These are phyloP conservation scores for Dipodomys spectabilis DNA, from an alignment of 2,113 vertebrate species.

Conservation along the genomic window DNA sequence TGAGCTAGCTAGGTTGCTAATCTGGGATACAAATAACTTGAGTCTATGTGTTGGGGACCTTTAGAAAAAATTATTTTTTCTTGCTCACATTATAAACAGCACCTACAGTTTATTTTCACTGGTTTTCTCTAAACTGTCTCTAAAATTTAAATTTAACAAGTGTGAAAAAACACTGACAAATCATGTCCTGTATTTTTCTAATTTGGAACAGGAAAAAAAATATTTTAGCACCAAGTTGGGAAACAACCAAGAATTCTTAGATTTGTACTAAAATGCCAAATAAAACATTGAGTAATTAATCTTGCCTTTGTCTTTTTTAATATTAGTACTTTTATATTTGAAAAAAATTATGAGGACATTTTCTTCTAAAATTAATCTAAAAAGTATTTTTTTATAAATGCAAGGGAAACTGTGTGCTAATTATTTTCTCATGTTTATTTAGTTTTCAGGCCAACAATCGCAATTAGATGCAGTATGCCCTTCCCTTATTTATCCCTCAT, in stretches of 20 bases:
- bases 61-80: constrained; percentile 49
- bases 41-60: background rate
- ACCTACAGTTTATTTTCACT: constrained; percentile 41
- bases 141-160: constrained; percentile 68
- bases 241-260: constrained; percentile 49
- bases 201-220: constrained; percentile 60
- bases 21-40: background rate
- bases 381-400: constrained; percentile 23
- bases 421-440: background rate
- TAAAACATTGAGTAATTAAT: constrained; percentile 50
- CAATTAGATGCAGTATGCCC: background rate
- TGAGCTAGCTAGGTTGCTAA: background rate
- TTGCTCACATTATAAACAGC: background rate
- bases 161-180: constrained; percentile 63
- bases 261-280: constrained; percentile 55
- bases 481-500: background rate
- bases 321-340: constrained; percentile 21
- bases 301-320: constrained; percentile 21
- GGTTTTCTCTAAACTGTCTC: constrained; percentile 50
- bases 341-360: background rate
- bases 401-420: background rate
- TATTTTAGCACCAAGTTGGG: constrained; percentile 31
- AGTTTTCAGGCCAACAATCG: background rate
- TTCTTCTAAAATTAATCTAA: constrained; percentile 9
- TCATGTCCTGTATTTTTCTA: constrained; percentile 45